These are phyloP conservation scores for Apotomis capreana DNA, from an alignment of 2,888 invertebrate species.

Conservation along the genomic window DNA sequence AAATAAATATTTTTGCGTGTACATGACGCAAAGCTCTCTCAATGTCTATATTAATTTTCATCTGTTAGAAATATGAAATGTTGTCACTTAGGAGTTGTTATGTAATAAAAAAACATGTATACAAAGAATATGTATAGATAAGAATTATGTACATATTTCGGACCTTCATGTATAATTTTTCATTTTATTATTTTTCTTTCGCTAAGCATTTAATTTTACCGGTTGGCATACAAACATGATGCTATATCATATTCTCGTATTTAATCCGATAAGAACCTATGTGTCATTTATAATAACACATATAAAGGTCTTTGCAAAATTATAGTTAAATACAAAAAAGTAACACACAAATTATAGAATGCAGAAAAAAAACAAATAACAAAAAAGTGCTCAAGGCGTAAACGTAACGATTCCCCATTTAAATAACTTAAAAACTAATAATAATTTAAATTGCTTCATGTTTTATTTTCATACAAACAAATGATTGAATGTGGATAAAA, in stretches of 20 bases:
- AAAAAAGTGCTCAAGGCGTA: constrained; percentile 77
- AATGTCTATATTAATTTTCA: too few relatives aligned
- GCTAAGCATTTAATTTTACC: too few relatives aligned
- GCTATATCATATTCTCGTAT: not conserved
- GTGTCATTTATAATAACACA: constrained; percentile 17
- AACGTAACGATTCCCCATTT: constrained; percentile 82
- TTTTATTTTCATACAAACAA: constrained; percentile 17
- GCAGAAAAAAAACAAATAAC: constrained; percentile 70
- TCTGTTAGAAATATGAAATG: too few relatives aligned
- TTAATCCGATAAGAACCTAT: not conserved
- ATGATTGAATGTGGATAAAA: constrained; percentile 17
- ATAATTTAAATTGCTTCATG: constrained; percentile 8
- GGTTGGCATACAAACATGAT: not conserved
- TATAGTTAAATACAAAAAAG: constrained; percentile 50
- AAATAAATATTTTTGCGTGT: too few relatives aligned
- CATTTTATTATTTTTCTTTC: too few relatives aligned
- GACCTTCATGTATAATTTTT: too few relatives aligned
- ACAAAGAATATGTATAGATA: too few relatives aligned
- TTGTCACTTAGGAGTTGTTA: too few relatives aligned
- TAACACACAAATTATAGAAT: constrained; percentile 70
- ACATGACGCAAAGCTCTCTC: too few relatives aligned
- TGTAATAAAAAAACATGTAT: too few relatives aligned
- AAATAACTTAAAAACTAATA: constrained; percentile 51
- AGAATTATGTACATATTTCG: too few relatives aligned
- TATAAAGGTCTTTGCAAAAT: constrained; percentile 33